Base-by-base conservation (phyloP, 2,113 vertebrate genomes). In the Andinoacara biseriatus region DNA sequence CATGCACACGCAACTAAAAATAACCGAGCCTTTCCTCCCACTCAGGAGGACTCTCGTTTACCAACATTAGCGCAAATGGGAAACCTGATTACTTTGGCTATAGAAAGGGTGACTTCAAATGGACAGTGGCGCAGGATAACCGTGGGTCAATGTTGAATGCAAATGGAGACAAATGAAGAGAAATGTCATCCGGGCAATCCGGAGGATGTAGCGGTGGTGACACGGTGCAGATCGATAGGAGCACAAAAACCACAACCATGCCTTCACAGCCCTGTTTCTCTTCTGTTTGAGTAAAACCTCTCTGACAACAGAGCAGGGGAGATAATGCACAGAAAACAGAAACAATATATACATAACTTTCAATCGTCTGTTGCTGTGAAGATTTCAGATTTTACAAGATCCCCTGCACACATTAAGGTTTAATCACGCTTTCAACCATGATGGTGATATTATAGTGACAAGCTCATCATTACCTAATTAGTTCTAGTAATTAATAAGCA, bases 21-120 rank as follows among this genome's bases (percentile, higher is more conserved):
- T 95, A 95, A 76, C 85, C 82, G 26, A 2, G 69, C 67, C 76
- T 74, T 90, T 91, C 84, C 82, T 85, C 86, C 78, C 78, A 90
- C 87, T 87, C 76, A 83, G 83, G 75, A 76, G 76, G 91, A 84
- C 78, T 81, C 85, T 91, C 82, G 78, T 93, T 94, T 90, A 94
- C 88, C 91, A 94, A 94, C 91, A 95, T 95, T 93, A 95, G 91
- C 29, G 85, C 88, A 91, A 95, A 95, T 94, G 90, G 94, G 91
- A 94, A 94, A 95, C 86, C 84, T 84, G 91, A 95, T 94, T 94
- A 93, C 80, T 79, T 13, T 58, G 84, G 81, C 54, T 43, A 33
- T 33, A 67, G 82, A 24, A 26, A 58, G 80, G 80, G 67, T 69
- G 69, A 86, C 89, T 89, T 89, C 80, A 89, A 88, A 92, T 82